Percentiles rank a stretch among this genome's conserved stretches.
Evolutionary conservation across 2,113 vertebrate genomes (phyloP).

Genomic region (Calonectris borealis): DNA sequence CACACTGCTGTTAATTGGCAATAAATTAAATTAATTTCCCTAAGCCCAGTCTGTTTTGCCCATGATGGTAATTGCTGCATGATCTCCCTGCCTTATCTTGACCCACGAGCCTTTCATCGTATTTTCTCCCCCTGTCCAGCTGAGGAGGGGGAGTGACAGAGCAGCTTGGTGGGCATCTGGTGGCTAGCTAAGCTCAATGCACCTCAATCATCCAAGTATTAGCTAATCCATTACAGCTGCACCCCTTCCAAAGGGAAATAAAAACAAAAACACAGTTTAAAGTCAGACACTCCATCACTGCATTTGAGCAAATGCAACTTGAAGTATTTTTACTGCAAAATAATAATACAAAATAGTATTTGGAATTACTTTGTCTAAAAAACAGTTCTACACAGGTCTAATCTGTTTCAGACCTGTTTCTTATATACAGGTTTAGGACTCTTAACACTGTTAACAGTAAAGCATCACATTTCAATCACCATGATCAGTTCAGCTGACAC

Average conservation of each 20-base stretch:
- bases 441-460: not conserved
- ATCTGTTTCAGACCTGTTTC: not conserved
- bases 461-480: not conserved
- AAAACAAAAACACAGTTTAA: not conserved
- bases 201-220: not conserved
- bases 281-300: not conserved
- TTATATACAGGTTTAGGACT: not conserved
- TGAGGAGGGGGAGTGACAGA: not conserved
- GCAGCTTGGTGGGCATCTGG: not conserved
- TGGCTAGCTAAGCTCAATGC: not conserved
- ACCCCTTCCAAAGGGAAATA: not conserved
- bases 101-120: accelerated
- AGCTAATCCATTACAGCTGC: not conserved
- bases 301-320: not conserved
- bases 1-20: not conserved
- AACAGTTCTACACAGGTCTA: not conserved
- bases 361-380: not conserved
- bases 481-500: not conserved
- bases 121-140: not conserved
- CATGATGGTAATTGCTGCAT: not conserved
- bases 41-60: not conserved
- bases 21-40: not conserved
- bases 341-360: not conserved
- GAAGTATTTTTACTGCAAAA: not conserved
- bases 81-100: not conserved